phyloP scores from a whole-genome alignment of 1,140 invertebrate species.

The Diuraphis noxia region DNA sequence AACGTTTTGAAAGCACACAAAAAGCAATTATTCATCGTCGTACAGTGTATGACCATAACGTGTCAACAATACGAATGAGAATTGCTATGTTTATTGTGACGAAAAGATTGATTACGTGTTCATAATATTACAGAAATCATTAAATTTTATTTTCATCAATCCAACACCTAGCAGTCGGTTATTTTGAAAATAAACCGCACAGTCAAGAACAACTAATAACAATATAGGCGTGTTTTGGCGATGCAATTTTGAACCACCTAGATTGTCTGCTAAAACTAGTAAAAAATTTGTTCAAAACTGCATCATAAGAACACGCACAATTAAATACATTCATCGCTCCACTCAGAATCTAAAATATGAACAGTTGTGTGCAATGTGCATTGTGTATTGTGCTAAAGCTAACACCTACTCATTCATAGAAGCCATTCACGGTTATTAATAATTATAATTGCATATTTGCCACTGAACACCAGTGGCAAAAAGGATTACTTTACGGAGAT shows the following conservation, averaged over 20 bases:
- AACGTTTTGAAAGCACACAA: not conserved
- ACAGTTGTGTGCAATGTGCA: not conserved
- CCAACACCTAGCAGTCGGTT: too few species aligned
- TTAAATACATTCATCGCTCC: too few species aligned
- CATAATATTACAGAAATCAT: not conserved
- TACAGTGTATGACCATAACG: not conserved
- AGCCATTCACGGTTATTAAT: too few species aligned
- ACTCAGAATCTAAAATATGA: too few species aligned
- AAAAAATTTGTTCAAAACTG: too few species aligned
- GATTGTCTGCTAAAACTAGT: too few species aligned
- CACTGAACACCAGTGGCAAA: not conserved
- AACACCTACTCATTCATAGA: too few species aligned
- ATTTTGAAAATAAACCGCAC: not conserved
- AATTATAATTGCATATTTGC: too few species aligned
- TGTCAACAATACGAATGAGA: not conserved
- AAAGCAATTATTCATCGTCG: not conserved
- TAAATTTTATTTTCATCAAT: not conserved
- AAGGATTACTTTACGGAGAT: not conserved
- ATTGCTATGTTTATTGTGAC: not conserved
- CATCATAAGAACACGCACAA: too few species aligned
- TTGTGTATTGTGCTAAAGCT: too few species aligned
- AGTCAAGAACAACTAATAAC: not conserved
- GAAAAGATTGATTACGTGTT: not conserved
- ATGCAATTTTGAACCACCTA: too few species aligned
- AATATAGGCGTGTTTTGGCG: too few species aligned